Conservation (phyloP, 1,140 invertebrate species). For the Drosophila pachea region DNA sequence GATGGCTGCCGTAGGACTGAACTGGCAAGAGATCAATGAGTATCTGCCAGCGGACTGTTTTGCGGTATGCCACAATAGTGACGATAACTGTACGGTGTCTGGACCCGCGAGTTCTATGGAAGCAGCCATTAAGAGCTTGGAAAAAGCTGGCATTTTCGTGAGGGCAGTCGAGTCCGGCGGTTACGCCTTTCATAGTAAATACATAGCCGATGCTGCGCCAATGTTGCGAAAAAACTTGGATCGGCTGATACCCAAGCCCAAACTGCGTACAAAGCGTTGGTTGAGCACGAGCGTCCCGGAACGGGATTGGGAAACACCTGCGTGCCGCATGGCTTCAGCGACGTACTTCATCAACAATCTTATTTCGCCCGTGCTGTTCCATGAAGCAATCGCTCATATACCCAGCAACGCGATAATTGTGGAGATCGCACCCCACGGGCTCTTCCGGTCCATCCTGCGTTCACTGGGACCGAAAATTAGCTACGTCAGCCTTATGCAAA, state of each 20-base stretch:
- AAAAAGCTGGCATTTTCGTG: conserved; percentile 90
- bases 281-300: conserved; percentile 93
- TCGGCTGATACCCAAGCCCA: conserved; percentile 88
- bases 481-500: conserved; percentile 89
- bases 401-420: conserved; percentile 93
- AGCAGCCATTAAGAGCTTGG: conserved; percentile 80
- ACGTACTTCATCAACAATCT: conserved; percentile 98
- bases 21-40: conserved; percentile 89
- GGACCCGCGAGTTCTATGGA: conserved; percentile 90
- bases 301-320: conserved; percentile 85
- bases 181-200: conserved; percentile 96
- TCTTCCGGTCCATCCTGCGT: conserved; percentile 92
- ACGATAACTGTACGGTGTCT: conserved; percentile 95
- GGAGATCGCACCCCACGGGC: conserved; percentile 95
- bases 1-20: conserved; percentile 93
- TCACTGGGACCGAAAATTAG: conserved; percentile 83
- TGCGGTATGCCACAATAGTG: conserved; percentile 95
- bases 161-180: conserved; percentile 92
- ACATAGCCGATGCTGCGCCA: conserved; percentile 91
- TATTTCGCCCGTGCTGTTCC: conserved; percentile 89
- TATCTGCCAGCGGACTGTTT: conserved; percentile 87
- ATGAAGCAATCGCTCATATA: conserved; percentile 89
- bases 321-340: conserved; percentile 91
- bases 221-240: conserved; percentile 87
- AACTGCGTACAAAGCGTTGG: conserved; percentile 89